Conservation (phyloP, 1,140 invertebrate genomes). For the Parapsyche elsis region DNA sequence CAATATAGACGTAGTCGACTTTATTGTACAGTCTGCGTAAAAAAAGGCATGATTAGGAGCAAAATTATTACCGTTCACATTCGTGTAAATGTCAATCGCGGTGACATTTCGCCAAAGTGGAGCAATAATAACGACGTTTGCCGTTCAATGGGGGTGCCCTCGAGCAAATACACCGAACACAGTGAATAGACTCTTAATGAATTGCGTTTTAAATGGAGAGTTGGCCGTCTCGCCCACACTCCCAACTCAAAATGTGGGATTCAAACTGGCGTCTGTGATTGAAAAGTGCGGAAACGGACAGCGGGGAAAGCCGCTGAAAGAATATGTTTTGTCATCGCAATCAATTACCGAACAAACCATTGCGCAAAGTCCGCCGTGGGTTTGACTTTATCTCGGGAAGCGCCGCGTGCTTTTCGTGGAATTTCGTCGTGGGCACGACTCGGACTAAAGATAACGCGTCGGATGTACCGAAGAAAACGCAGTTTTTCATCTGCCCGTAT, state of each 20-base stretch:
- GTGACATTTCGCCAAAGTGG: neutral
- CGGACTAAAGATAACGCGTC: neutral
- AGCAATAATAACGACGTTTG: neutral
- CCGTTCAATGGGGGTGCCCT: neutral
- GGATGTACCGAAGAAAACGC: neutral
- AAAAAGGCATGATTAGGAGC: no score
- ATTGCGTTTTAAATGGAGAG: constrained; percentile 53
- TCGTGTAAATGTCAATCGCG: neutral
- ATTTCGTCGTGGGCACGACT: neutral
- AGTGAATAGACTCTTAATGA: constrained; percentile 50
- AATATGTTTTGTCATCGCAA: neutral
- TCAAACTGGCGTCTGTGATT: constrained; percentile 29
- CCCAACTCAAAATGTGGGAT: constrained; percentile 36
- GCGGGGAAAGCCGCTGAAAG: neutral
- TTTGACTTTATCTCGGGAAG: neutral
- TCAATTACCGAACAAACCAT: no score
- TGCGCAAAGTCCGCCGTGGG: no score
- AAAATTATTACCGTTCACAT: neutral
- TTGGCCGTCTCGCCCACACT: constrained; percentile 48
- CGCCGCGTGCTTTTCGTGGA: neutral
- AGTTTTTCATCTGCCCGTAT: neutral
- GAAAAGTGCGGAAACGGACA: constrained; percentile 44
- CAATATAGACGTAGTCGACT: no score
- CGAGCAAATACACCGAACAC: constrained; percentile 2
- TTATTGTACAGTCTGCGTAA: no score